phyloP scores from a whole-genome alignment of 64 coral and sea anemone species.

The Anthopleura sola region DNA sequence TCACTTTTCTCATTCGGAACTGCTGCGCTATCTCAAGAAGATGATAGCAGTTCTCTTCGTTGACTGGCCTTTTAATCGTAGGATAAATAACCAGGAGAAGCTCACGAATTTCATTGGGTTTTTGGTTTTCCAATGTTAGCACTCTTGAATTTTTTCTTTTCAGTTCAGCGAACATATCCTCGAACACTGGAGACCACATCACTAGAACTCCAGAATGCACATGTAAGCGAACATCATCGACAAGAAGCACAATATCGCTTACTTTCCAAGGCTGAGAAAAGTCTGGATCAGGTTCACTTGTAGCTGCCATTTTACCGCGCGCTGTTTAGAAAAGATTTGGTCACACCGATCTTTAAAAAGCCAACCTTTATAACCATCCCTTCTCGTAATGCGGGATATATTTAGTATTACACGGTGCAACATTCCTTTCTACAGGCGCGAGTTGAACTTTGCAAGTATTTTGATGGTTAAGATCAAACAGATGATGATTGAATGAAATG shows the following conservation, averaged over 20 bases:
- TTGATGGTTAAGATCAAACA: neutral
- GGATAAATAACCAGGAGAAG: conserved; percentile 41
- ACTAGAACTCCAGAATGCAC: conserved; percentile 43
- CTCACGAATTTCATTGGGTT: conserved; percentile 16
- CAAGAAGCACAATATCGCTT: conserved; percentile 43
- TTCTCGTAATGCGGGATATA: neutral
- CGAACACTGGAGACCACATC: conserved; percentile 42
- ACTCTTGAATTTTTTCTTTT: conserved; percentile 24
- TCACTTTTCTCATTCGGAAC: conserved; percentile 37
- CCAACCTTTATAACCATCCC: neutral
- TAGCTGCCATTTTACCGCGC: neutral
- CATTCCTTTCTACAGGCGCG: neutral
- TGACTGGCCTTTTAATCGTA: neutral
- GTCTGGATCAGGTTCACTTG: neutral
- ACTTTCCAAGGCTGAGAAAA: conserved; percentile 53
- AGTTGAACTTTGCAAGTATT: neutral
- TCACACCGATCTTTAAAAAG: neutral
- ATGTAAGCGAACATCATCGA: conserved; percentile 35
- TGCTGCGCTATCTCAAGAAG: conserved; percentile 26
- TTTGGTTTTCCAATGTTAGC: conserved; percentile 23
- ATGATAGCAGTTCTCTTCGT: conserved; percentile 11
- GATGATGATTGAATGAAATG: neutral
- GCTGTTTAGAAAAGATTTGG: neutral
- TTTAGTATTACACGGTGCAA: neutral
- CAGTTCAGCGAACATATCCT: conserved; percentile 30